phyloP scores from a whole-genome alignment of 2,888 invertebrate genomes.

The Gastracanthus pulcherrimus region DNA sequence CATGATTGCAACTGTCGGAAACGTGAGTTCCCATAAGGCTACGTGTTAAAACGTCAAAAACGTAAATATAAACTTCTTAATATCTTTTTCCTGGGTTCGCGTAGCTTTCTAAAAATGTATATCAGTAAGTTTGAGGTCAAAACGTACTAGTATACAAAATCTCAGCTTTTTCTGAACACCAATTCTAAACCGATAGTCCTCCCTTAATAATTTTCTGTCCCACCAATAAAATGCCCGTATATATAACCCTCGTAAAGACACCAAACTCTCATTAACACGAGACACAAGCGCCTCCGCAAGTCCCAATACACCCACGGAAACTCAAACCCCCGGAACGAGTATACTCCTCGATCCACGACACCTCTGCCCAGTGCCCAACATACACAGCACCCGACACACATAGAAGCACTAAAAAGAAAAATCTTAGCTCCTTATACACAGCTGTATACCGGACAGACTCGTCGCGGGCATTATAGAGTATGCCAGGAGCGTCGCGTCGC shows the following conservation, averaged over 20 bases:
- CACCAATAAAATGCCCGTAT: background rate
- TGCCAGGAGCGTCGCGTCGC: constrained; percentile 25
- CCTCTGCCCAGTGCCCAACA: background rate
- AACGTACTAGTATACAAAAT: no score
- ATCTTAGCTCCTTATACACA: background rate
- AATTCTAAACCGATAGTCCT: no score
- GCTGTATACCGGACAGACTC: background rate
- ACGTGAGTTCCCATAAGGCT: no score
- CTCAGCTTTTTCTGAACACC: no score
- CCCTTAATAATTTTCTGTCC: background rate
- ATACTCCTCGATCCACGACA: background rate
- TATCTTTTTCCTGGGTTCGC: no score
- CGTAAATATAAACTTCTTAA: no score
- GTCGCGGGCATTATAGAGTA: constrained; percentile 3
- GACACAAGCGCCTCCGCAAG: background rate
- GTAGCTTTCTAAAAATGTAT: no score
- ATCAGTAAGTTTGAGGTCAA: no score
- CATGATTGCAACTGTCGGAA: no score
- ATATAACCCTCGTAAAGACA: background rate
- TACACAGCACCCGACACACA: background rate
- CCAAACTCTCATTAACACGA: background rate
- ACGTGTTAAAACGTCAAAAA: no score
- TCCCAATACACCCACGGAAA: background rate
- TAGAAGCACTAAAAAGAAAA: background rate
- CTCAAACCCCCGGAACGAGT: background rate